Evolutionary conservation across 1,140 invertebrate species (phyloP).

Genomic region (Hyles euphorbiae): DNA sequence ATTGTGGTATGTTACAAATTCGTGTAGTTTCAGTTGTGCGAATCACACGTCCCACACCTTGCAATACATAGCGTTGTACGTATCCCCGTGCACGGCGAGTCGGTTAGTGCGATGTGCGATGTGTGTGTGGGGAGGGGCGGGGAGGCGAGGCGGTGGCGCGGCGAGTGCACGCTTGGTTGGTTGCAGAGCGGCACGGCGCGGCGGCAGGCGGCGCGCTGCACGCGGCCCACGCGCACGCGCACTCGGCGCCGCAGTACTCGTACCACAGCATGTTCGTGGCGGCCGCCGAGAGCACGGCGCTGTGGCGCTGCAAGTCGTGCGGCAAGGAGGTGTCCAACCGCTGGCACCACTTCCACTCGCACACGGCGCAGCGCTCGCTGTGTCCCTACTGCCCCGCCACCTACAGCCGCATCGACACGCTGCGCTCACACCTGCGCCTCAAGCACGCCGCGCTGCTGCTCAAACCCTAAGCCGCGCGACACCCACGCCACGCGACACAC

Average conservation of each 20-base stretch:
- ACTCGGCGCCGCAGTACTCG: conserved; percentile 73
- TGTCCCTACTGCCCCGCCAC: conserved; percentile 90
- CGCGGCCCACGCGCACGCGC: conserved; percentile 21
- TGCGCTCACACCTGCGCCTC: conserved; percentile 84
- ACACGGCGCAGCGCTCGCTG: conserved; percentile 84
- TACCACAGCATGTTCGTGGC: conserved; percentile 89
- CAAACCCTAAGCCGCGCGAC: conserved; percentile 53
- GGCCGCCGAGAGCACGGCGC: conserved; percentile 79
- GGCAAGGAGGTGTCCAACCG: conserved; percentile 90
- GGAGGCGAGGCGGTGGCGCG: conserved; percentile 22
- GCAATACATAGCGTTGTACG: not conserved
- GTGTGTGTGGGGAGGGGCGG: conserved; percentile 18
- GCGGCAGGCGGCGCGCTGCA: too few relatives aligned
- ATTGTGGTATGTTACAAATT: conserved; percentile 77
- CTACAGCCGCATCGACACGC: conserved; percentile 89
- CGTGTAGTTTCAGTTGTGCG: conserved; percentile 73
- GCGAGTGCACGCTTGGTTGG: conserved; percentile 18
- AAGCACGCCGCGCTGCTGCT: conserved; percentile 81
- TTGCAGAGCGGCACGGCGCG: conserved; percentile 42
- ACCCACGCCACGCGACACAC: conserved; percentile 9
- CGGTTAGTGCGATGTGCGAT: not conserved
- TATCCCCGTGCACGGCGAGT: not conserved
- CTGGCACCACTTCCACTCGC: conserved; percentile 91
- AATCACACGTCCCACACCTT: conserved; percentile 50
- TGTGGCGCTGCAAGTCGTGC: conserved; percentile 87